Base-by-base conservation (phyloP, 1,140 invertebrate species). In the Rhyzopertha dominica region DNA sequence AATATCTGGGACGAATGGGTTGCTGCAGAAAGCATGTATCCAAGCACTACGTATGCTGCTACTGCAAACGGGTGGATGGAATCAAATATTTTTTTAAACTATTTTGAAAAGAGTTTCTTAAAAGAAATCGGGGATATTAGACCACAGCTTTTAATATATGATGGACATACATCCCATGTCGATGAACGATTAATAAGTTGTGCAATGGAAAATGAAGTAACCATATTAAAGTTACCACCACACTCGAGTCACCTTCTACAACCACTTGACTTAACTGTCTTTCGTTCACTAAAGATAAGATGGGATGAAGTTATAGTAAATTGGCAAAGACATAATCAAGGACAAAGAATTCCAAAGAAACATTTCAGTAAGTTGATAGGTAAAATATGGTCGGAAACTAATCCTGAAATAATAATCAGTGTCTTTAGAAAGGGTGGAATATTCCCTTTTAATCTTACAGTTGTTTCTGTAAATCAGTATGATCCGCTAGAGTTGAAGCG, bases 41-140 rank as follows among this genome's bases (percentile, higher is more conserved):
- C 54, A 36, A 48, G 52, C 7, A 61, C 56, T 9, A 50, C 42
- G 9, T 61, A 62, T 40, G 50, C 48, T 26, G 53, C 44, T 2
- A 54, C 37, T 10, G 30, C 38, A 35, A 62, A 62, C 46, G 55
- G 59, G 14, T 56, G 58, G 52, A 61, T 62, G 58, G 43, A 58
- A 44, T 55, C 50, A 47, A 35, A 49, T 30, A 25, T 59, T 5
- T 56, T 56, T 36, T 13, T 36, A 9, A 56, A 54, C 23, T 54
- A 49, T 26, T 56, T 54, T 18, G 29, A 53, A 41, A 58, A 32
- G 28, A 18, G 23, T 28, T 52, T 56, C 28, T 32, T 56, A 16
- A 38, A 28, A 19, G 28, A 16, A 10, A 44, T 56, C 20, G 35
- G 24, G 16, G 17, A 12, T 8, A 30, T 45, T 29, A 34, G 45